Conservation (phyloP, 2,888 invertebrate genomes). For the Plebejus argus region DNA sequence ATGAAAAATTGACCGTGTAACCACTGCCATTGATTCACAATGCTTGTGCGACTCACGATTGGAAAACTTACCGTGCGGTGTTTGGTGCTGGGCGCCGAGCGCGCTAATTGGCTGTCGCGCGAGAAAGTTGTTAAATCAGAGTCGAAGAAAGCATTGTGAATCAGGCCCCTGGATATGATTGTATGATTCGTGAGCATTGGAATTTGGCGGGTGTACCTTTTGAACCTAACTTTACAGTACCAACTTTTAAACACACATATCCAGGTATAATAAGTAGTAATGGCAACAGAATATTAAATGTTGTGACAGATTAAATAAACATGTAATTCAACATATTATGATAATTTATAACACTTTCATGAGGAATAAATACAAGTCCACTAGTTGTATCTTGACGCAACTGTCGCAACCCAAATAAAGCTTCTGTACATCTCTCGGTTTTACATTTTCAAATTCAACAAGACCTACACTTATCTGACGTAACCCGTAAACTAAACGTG, state of each 20-base stretch:
- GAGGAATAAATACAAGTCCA: constrained; percentile 30
- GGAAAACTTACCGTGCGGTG: background rate
- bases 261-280: constrained; percentile 11
- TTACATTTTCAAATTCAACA: constrained; percentile 30
- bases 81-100: background rate
- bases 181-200: constrained; percentile 1
- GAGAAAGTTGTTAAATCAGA: no score
- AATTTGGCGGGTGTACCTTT: background rate
- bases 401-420: constrained; percentile 21
- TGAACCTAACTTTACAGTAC: background rate
- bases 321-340: constrained; percentile 22
- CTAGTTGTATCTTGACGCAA: background rate
- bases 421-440: constrained; percentile 28
- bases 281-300: background rate
- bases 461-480: constrained; percentile 13
- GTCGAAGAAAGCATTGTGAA: background rate
- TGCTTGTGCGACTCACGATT: background rate
- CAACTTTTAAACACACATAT: background rate
- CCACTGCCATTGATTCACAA: background rate
- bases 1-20: no score
- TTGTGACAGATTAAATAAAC: constrained; percentile 28
- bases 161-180: constrained; percentile 1
- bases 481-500: constrained; percentile 26
- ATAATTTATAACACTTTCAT: constrained; percentile 27
- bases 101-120: background rate